Base-by-base conservation (phyloP, 2,113 vertebrate species). In the Rhombomys opimus region DNA sequence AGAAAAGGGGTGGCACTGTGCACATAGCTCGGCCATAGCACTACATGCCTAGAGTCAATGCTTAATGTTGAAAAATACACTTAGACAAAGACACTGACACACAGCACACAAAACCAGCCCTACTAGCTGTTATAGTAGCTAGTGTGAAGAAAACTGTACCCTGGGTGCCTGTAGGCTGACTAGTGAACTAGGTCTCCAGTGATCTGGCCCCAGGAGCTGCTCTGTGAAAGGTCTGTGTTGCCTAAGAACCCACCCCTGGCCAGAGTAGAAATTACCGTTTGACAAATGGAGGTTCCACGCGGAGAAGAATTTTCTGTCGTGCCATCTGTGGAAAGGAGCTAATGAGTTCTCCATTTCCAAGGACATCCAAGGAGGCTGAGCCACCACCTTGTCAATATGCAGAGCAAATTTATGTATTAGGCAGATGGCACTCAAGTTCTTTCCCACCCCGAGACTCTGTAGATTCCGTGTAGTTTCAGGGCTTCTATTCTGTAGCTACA, bases 401-500 rank as follows among this genome's bases (percentile, higher is more conserved):
- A 95, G 90, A 95, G 90, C 88, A 77, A 93, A 96, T 87, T 90
- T 93, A 92, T 89, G 75, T 80, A 85, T 93, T 89, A 96, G 94
- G 95, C 95, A 97, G 96, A 95, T 88, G 96, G 96, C 84, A 87
- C 91, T 94, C 92, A 76, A 95, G 84, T 59, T 92, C 87, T 81
- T 80, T 93, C 78, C 75, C 94, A 94, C 73, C 57, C 90, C 5
- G 50, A 82, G 73, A 90, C 70, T 95, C 93, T 35, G 4, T 68
- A 81, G 96, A 84, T 80, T 95, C 87, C 4, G 67, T 32, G 84
- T 76, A 54, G 84, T 94, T 91, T 91, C 96, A 76, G 46, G 50
- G 70, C 59, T 95, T 96, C 96, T 95, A 76, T 97, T 95, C 94
- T 90, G 41, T 68, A 94, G 89, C 84, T 78, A 84, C 80, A 84